Percentiles rank a stretch among this genome's conserved stretches.
These are phyloP conservation scores for Mus pahari DNA, from an alignment of 2,113 vertebrate genomes.

Conservation along the genomic window DNA sequence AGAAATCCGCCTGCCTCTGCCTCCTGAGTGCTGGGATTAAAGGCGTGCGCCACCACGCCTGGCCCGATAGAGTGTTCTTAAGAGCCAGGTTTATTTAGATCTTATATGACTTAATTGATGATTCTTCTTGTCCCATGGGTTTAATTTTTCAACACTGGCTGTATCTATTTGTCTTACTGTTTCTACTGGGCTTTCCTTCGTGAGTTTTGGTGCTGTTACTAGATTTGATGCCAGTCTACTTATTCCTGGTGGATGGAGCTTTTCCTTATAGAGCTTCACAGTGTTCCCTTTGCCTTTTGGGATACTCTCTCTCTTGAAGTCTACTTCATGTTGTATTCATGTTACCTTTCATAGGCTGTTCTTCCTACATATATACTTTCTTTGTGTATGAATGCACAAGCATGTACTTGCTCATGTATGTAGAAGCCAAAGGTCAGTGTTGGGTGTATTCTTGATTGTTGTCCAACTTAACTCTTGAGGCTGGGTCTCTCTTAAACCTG, in stretches of 20 bases:
- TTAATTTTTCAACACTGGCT: no score
- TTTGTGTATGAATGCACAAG: not conserved
- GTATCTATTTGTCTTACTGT: no score
- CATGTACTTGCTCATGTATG: not conserved
- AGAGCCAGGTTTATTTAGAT: no score
- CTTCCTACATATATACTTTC: not conserved
- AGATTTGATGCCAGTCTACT: not conserved
- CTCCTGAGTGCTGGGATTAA: no score
- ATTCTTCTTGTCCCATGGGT: no score
- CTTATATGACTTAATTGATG: no score
- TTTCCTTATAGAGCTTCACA: not conserved
- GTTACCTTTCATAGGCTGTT: not conserved
- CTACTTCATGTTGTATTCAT: not conserved
- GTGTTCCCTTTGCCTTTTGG: not conserved
- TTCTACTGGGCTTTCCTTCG: no score
- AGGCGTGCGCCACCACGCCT: no score
- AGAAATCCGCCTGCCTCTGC: no score
- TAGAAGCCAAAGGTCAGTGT: not conserved
- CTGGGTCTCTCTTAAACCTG: not conserved
- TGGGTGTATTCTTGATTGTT: not conserved
- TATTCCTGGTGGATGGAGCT: not conserved
- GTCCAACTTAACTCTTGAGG: not conserved
- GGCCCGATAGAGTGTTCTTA: no score
- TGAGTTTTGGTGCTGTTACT: no score
- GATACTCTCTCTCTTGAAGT: constrained; percentile 34